Evolutionary conservation across 2,888 invertebrate species (phyloP), one percentile per base, ranked within the genome.

Genomic region (Ptychoptera albimana): DNA sequence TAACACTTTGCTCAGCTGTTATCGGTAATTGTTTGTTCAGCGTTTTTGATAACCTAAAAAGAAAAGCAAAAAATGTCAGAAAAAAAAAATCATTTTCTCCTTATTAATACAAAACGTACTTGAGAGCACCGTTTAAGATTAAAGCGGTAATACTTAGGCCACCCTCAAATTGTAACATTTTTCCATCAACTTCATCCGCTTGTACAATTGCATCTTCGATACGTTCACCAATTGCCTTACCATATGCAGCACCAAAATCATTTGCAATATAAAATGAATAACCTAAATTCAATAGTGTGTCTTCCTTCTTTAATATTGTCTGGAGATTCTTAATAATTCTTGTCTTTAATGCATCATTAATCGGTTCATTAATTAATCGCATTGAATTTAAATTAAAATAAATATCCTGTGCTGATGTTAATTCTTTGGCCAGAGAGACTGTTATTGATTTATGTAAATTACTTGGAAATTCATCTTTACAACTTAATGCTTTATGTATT

Each of bases 131-230:
- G 12, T 73, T 70, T 2, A 80, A 63, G 30, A 80, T 55, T 30
- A 75, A 58, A 0, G 77, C 75, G 1, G 88, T 88, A 39, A 82
- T 78, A 2, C 84, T 82, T 42, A 92, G 69, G 8, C 89, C 89
- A 30, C 89, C 88, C 63, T 96, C 96, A 64, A 92, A 96, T 68
- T 94, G 86, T 49, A 91, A 68, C 54, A 83, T 79, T 55, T 77
- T 78, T 10, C 85, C 82, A 66, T 94, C 88, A 5, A 89, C 82
- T 72, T 96, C 94, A 66, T 97, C 96, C 2, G 94, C 94, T 57
- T 94, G 92, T 3, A 87, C 81, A 47, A 96, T 71, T n/a, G 87
- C 82, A 60, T 93, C 91, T 64, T 93, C 92, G 16, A 93, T 80
- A 44, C 86, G 78, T 47, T 84, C 78, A 37, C 76, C 73, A 37